These are phyloP conservation scores for Harpagoxenus sublaevis DNA, from an alignment of 2,888 invertebrate genomes.

Conservation along the genomic window DNA sequence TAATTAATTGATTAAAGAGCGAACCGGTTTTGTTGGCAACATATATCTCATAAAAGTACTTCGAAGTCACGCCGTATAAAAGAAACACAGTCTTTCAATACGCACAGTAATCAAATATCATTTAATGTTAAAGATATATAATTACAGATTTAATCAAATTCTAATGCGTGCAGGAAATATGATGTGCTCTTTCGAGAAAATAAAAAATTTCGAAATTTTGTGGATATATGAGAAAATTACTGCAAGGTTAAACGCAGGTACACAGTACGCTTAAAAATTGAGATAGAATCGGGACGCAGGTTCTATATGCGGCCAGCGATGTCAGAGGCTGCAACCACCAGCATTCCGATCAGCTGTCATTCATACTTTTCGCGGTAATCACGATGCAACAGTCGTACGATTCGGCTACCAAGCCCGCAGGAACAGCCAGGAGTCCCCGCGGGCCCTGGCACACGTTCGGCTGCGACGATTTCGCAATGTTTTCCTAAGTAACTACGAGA, in stretches of 20 bases:
- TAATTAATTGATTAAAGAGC: constrained; percentile 29
- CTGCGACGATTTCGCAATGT: constrained; percentile 66
- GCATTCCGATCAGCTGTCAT: constrained; percentile 63
- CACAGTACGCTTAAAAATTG: not conserved
- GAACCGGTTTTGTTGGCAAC: not conserved
- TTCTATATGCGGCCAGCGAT: not conserved
- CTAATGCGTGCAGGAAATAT: not conserved
- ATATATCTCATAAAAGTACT: not conserved
- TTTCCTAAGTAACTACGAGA: constrained; percentile 69
- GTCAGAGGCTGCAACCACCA: not conserved
- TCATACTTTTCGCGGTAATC: constrained; percentile 72
- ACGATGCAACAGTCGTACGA: constrained; percentile 82
- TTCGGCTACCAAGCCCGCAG: constrained; percentile 79
- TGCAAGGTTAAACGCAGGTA: not conserved
- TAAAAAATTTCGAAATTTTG: not conserved
- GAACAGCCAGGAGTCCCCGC: constrained; percentile 74
- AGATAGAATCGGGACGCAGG: not conserved
- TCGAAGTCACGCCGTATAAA: not conserved
- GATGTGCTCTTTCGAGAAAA: not conserved
- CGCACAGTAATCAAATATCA: not conserved
- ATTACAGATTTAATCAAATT: not conserved
- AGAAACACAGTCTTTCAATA: not conserved
- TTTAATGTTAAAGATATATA: not conserved
- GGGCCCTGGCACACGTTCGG: constrained; percentile 35
- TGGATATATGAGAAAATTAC: not conserved